Base-by-base conservation (phyloP, 2,113 vertebrate genomes). In the Xerus inauris region DNA sequence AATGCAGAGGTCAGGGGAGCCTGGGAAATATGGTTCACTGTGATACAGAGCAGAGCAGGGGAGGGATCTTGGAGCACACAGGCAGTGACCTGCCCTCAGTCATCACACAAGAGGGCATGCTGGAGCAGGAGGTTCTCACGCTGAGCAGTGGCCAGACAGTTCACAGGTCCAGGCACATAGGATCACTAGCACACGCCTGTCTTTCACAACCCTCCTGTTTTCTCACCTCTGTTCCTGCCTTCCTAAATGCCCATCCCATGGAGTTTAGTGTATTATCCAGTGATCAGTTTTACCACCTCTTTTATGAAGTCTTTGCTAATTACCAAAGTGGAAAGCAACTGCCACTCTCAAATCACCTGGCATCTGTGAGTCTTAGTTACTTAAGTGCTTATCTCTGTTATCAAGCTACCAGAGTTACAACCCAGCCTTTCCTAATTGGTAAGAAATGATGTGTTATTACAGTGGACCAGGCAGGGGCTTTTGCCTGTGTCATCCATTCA, bases 1-100 rank as follows among this genome's bases (percentile, higher is more conserved):
- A 35, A 0, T 3, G 26, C 79, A 35, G 57, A 83, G 89, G 94
- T 96, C 95, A 94, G 76, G 84, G 81, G 94, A 85, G 89, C 96
- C 94, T 97, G 97, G 95, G 95, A 96, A 97, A 45, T 8, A 12
- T 0, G 3, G 10, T 17, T 69, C 1, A 3, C 76, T 71, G 69
- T 81, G 95, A 69, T 17, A 49, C 24, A 77, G 14, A 84, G 92
- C 64, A 62, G 87, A 92, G 87, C 87, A 28, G 51, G 28, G 77
- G 59, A 47, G 22, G 62, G 35, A 20, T 45, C 67, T 35, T 20
- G 6, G 62, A 84, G 14, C 38, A 13, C 19, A 8, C 83, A 8
- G 75, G 32, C 84, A 4, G 13, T 72, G 94, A 77, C 79, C 62
- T 62, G 54, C 73, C 8, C 88, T 24, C 69, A 32, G 20, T 35